Conservation (phyloP, 2,113 vertebrate species). For the Plotosus lineatus region DNA sequence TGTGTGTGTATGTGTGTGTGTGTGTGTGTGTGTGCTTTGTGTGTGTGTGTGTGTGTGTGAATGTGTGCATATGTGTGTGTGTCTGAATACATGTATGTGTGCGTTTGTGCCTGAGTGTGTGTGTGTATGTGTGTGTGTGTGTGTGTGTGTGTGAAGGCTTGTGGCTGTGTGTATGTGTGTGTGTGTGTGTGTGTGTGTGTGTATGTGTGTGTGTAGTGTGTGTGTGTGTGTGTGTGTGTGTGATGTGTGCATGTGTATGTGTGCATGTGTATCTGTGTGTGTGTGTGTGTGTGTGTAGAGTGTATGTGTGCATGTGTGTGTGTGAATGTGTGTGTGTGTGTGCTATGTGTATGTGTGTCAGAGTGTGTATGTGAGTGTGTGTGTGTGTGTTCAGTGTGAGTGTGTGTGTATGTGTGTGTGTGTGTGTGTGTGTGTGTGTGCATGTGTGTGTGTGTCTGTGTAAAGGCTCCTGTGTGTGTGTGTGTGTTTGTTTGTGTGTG, state of each 20-base stretch:
- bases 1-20: not conserved
- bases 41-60: not conserved
- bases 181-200: not conserved
- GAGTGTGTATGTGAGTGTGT: too few species aligned
- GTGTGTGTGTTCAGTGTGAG: not conserved
- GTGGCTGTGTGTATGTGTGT: not conserved
- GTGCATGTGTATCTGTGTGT: not conserved
- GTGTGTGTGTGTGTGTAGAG: not conserved
- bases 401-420: not conserved
- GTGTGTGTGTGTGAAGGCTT: not conserved
- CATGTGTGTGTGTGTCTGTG: not conserved
- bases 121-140: not conserved
- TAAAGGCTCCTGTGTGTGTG: too few species aligned
- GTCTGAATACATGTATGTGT: too few species aligned
- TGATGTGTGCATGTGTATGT: not conserved
- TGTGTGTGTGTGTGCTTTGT: too few species aligned
- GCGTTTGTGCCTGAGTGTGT: too few species aligned
- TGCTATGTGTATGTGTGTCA: not conserved
- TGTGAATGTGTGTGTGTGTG: not conserved
- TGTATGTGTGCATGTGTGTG: not conserved
- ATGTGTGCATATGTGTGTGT: not conserved
- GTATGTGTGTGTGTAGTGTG: not conserved
- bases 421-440: not conserved
- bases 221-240: not conserved
- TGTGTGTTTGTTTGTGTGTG: too few species aligned